Evolutionary conservation across 2,888 invertebrate genomes (phyloP).

Genomic region (Eupithecia dodoneata): DNA sequence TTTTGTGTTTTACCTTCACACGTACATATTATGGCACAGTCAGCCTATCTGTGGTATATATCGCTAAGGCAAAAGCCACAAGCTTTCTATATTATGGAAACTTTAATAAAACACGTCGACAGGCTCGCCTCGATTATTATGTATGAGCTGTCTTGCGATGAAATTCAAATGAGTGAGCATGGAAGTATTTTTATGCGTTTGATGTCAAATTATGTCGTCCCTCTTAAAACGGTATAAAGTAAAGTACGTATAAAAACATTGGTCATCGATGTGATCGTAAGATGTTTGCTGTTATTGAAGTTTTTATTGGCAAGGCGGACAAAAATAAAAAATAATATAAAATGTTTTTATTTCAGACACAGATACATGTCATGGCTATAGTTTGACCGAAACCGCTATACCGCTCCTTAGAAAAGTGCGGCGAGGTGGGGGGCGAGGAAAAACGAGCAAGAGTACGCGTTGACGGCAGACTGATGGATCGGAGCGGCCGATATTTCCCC

Average conservation of each 20-base stretch:
- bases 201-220: slow-evolving; percentile 58
- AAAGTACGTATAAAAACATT: slow-evolving; percentile 28
- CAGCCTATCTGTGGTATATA: not conserved
- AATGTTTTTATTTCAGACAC: too few relatives aligned
- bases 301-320: not conserved
- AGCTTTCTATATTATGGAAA: slow-evolving; percentile 9
- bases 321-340: not conserved
- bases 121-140: slow-evolving; percentile 63
- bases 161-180: slow-evolving; percentile 72
- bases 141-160: slow-evolving; percentile 70
- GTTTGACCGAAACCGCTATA: too few relatives aligned
- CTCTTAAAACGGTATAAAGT: slow-evolving; percentile 46
- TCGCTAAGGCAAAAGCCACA: not conserved
- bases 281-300: not conserved
- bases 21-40: not conserved
- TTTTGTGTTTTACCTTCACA: not conserved
- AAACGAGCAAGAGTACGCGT: too few relatives aligned
- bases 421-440: too few relatives aligned
- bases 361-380: too few relatives aligned
- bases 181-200: slow-evolving; percentile 73
- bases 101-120: slow-evolving; percentile 39
- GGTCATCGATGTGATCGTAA: slow-evolving; percentile 24
- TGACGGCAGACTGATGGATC: too few relatives aligned
- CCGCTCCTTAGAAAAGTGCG: too few relatives aligned
- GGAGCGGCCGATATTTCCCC: too few relatives aligned